These are phyloP conservation scores for Heterodera schachtii DNA, from an alignment of 1,140 invertebrate genomes.

Conservation along the genomic window DNA sequence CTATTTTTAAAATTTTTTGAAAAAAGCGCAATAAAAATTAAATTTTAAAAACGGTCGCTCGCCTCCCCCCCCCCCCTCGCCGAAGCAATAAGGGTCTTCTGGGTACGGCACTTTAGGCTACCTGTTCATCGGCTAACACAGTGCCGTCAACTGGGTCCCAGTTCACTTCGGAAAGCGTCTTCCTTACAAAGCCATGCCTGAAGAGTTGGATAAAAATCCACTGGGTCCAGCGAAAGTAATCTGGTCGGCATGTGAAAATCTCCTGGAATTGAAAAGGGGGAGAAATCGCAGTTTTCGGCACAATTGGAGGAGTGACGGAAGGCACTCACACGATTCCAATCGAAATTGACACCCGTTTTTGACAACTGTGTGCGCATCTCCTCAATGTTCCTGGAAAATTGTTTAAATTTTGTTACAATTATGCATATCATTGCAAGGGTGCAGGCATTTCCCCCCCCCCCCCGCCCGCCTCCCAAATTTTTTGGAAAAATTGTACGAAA, in stretches of 20 bases:
- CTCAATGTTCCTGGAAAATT: constrained; percentile 75
- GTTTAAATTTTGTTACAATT: no score
- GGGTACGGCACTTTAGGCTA: neutral
- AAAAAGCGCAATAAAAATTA: no score
- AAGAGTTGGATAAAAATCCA: constrained; percentile 87
- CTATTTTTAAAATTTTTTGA: no score
- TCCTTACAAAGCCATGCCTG: constrained; percentile 72
- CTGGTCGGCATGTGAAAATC: constrained; percentile 70
- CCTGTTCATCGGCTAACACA: constrained; percentile 94
- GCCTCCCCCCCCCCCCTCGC: no score
- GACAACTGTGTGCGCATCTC: constrained; percentile 86
- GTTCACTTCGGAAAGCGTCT: constrained; percentile 78
- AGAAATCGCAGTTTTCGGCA: constrained; percentile 10
- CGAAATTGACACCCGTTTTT: constrained; percentile 82
- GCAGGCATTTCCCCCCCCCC: no score
- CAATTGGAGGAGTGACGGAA: no score
- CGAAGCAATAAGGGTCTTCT: no score
- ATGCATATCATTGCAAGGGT: no score
- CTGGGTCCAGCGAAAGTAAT: constrained; percentile 84
- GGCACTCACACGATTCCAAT: constrained; percentile 81
- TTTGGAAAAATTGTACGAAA: neutral
- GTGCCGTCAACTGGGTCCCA: constrained; percentile 99
- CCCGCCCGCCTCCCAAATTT: no score
- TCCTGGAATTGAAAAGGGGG: constrained; percentile 66
- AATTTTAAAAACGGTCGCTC: no score